These are phyloP conservation scores for Plectrocnemia conspersa DNA, from an alignment of 1,140 invertebrate species.

Conservation along the genomic window DNA sequence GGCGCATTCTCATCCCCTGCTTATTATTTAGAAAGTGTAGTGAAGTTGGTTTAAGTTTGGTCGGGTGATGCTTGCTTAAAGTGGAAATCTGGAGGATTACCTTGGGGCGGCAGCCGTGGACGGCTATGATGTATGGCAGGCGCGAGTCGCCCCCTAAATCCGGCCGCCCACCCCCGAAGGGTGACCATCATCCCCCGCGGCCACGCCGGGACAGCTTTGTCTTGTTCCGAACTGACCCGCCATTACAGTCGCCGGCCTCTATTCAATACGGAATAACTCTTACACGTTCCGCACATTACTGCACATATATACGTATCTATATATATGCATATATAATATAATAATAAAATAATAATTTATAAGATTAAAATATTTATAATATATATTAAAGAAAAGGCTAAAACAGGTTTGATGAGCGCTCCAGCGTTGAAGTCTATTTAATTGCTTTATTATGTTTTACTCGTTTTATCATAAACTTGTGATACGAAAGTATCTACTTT, in stretches of 20 bases:
- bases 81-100: conserved; percentile 35
- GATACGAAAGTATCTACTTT: too few species aligned
- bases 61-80: conserved; percentile 35
- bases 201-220: conserved; percentile 7
- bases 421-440: too few species aligned
- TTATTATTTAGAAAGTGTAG: conserved; percentile 36
- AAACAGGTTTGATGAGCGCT: too few species aligned
- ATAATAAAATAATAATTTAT: too few species aligned
- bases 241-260: neutral
- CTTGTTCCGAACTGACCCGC: conserved; percentile 9
- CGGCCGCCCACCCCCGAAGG: conserved; percentile 5
- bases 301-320: too few species aligned
- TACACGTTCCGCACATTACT: too few species aligned
- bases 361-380: too few species aligned
- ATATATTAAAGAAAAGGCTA: too few species aligned
- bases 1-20: conserved; percentile 21
- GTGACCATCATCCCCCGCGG: neutral
- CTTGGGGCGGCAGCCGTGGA: conserved; percentile 15
- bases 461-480: too few species aligned
- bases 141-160: conserved; percentile 7
- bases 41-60: conserved; percentile 34
- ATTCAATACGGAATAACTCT: too few species aligned
- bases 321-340: too few species aligned
- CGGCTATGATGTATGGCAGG: conserved; percentile 23
- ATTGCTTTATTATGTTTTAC: too few species aligned